phyloP scores from a whole-genome alignment of 2,797 vertebrate genomes.

The Peromyscus attwateri region DNA sequence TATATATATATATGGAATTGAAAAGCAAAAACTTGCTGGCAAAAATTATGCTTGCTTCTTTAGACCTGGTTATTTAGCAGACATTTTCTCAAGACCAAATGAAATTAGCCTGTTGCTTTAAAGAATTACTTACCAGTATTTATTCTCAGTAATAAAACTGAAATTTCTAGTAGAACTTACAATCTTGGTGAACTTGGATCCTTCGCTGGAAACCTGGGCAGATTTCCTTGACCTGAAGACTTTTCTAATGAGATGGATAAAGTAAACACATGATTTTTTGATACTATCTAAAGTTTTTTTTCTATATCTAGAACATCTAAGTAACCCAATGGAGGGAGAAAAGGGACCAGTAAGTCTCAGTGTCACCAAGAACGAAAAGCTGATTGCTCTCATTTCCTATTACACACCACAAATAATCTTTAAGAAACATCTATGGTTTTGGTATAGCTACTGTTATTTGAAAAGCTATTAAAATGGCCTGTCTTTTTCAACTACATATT shows the following conservation, averaged over 20 bases:
- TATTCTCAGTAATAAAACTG: slow-evolving; percentile 33
- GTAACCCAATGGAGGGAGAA: not conserved
- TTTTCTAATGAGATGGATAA: slow-evolving; percentile 31
- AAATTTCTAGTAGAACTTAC: slow-evolving; percentile 12
- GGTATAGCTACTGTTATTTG: not conserved
- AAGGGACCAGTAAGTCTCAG: not conserved
- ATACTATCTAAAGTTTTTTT: not conserved
- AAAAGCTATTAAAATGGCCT: not conserved
- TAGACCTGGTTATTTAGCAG: not conserved
- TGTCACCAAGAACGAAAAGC: not conserved
- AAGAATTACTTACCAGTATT: slow-evolving; percentile 3
- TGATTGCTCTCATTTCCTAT: not conserved
- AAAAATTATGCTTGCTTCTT: not conserved
- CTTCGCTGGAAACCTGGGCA: not conserved
- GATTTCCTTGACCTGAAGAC: not conserved
- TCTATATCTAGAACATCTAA: not conserved
- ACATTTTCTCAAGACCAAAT: not conserved
- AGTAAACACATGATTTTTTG: not conserved
- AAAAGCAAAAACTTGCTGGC: not conserved
- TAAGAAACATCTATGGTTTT: not conserved
- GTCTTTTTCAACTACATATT: not conserved
- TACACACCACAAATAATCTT: not conserved
- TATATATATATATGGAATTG: not conserved
- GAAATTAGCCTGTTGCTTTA: not conserved
- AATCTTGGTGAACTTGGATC: slow-evolving; percentile 5